These are phyloP conservation scores for Neodon shergylaensis DNA, from an alignment of 2,113 vertebrate species.

Conservation along the genomic window DNA sequence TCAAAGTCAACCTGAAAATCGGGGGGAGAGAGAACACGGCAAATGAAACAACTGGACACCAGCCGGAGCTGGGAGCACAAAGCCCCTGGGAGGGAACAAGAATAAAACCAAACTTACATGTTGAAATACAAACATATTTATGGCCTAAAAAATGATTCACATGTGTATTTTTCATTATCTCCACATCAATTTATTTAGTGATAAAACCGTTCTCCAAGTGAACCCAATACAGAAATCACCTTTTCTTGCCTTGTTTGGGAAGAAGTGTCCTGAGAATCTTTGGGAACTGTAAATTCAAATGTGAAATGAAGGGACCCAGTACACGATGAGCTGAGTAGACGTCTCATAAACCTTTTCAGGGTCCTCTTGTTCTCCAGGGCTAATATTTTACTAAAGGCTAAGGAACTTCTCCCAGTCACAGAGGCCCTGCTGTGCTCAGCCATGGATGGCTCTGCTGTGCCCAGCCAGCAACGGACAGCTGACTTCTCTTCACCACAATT, in stretches of 20 bases:
- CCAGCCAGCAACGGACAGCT: neutral
- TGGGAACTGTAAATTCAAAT: slow-evolving; percentile 63
- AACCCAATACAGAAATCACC: slow-evolving; percentile 34
- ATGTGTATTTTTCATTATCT: slow-evolving; percentile 64
- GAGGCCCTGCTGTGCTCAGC: neutral
- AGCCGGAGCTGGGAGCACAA: neutral
- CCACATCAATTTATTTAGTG: slow-evolving; percentile 17
- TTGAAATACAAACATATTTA: slow-evolving; percentile 63
- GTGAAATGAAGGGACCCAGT: slow-evolving; percentile 44
- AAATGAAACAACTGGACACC: slow-evolving; percentile 47
- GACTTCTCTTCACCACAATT: neutral
- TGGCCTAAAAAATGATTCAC: slow-evolving; percentile 29
- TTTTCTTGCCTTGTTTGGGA: slow-evolving; percentile 65
- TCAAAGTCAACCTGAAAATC: slow-evolving; percentile 96
- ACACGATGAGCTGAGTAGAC: slow-evolving; percentile 60
- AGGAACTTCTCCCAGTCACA: neutral
- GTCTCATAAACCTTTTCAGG: slow-evolving; percentile 58
- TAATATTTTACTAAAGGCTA: slow-evolving; percentile 33
- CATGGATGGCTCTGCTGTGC: neutral
- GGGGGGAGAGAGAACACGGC: slow-evolving; percentile 39
- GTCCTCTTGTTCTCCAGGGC: neutral
- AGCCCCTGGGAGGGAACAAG: slow-evolving; percentile 40
- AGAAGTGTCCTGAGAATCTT: slow-evolving; percentile 51
- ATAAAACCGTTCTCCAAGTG: slow-evolving; percentile 62
- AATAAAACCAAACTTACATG: slow-evolving; percentile 64